Conservation (phyloP, 2,797 vertebrate species). For the Astyanax mexicanus region DNA sequence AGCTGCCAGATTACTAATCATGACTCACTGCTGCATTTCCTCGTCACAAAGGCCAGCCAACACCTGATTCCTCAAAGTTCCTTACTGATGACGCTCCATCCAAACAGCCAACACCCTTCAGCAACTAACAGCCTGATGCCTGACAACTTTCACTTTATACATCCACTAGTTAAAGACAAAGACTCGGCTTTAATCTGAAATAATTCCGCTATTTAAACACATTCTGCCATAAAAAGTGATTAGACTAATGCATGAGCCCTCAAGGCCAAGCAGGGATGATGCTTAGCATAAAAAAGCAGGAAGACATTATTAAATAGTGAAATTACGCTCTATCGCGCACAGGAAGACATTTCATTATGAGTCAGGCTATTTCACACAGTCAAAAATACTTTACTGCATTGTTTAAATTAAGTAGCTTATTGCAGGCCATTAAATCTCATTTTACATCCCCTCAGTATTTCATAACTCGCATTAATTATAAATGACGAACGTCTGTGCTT, state of each 20-base stretch:
- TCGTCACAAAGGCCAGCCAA: constrained; percentile 37
- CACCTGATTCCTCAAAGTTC: constrained; percentile 38
- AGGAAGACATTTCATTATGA: constrained; percentile 40
- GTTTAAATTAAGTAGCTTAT: constrained; percentile 50
- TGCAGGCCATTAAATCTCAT: constrained; percentile 40
- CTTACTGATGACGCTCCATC: constrained; percentile 29
- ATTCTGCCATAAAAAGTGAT: constrained; percentile 4
- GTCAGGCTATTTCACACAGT: constrained; percentile 27
- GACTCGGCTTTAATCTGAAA: background rate
- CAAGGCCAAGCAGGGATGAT: background rate
- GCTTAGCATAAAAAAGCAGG: background rate
- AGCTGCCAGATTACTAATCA: constrained; percentile 17
- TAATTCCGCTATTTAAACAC: background rate
- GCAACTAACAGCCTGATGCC: background rate
- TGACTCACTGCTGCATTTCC: constrained; percentile 36
- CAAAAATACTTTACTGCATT: constrained; percentile 36
- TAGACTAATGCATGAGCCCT: background rate
- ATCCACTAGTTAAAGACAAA: background rate
- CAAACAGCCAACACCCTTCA: constrained; percentile 33
- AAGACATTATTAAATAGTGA: constrained; percentile 17
- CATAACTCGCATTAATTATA: constrained; percentile 39
- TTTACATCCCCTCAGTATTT: constrained; percentile 39
- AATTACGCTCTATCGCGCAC: constrained; percentile 4
- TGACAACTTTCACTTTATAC: background rate
- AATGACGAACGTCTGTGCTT: constrained; percentile 8